Evolutionary conservation across 1,140 invertebrate species (phyloP), one percentile per base, ranked within the genome.

Genomic region (Microvelia longipes): DNA sequence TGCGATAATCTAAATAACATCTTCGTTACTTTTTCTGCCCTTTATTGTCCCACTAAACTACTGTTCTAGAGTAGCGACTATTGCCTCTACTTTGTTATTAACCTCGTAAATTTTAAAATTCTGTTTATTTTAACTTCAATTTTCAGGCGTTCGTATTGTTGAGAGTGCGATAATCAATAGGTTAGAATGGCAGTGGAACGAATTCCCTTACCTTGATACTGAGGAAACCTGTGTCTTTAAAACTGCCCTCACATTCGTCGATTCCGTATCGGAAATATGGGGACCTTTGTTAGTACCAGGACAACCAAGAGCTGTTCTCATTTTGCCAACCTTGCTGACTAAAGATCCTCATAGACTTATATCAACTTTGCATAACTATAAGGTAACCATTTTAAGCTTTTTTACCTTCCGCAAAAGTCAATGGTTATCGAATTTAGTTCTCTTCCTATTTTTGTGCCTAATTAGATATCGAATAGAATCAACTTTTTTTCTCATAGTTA

Each of bases 241-340:
- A 78, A 94, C 92, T 0, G 89, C 91, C 0, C 76, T 95, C 0
- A 93, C 91, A 0, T 95, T 94, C 75, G 91, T 93, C 0, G 92
- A 95, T 77, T 92, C 91, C 0, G 86, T 92, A 0, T 84, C 86
- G 1, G 92, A 95, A 81, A 87, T 94, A 67, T 94, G 92, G 88
- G 89, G 87, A 0, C 88, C 91, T 0, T 76, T 94, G 27, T 77
- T 93, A n/a, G 86, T 87, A 71, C 67, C 70, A 0, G 88, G 85
- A 0, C 26, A 66, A 14, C 71, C 71, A 13, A 67, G 72, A 65
- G 81, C 87, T 0, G 76, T 94, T 19, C 75, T 93, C 1, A 85
- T 93, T 1, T 82, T 93, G 2, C 84, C 88, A 0, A 88, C 87
- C 74, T 79, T 83, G 1, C 78, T 86, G 0, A 91, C 89, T 0